Percentiles rank a stretch among this genome's conserved stretches.
Evolutionary conservation across 37 sponge, comb jelly and placozoan genomes (phyloP).

Genomic region (Ephydatia muelleri): DNA sequence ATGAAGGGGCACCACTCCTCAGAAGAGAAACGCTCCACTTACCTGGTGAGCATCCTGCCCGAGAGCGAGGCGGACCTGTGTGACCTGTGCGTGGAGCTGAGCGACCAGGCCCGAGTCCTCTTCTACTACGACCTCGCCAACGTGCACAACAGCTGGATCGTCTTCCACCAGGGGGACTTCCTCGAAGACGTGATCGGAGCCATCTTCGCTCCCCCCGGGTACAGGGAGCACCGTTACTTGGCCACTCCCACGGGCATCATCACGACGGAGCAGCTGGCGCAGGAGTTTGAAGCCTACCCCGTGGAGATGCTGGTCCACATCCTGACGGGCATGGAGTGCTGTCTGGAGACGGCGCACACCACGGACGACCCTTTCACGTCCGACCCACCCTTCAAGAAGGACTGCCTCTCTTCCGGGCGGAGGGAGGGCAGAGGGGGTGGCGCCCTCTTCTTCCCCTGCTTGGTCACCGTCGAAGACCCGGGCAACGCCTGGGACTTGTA

Average conservation of each 20-base stretch:
- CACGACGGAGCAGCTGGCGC: background rate
- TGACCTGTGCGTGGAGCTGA: background rate
- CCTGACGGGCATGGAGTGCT: slow-evolving; percentile 34
- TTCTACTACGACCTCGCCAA: background rate
- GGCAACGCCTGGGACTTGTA: slow-evolving; percentile 1
- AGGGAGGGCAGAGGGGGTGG: background rate
- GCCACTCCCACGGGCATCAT: background rate
- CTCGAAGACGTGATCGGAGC: background rate
- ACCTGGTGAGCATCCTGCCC: background rate
- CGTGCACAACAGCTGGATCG: background rate
- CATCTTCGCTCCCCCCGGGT: background rate
- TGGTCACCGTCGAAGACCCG: background rate
- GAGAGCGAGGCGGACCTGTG: background rate
- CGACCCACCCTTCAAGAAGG: slow-evolving; percentile 12
- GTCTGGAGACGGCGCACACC: background rate
- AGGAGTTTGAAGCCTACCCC: background rate
- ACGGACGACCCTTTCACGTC: slow-evolving; percentile 8
- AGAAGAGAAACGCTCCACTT: background rate
- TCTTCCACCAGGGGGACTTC: background rate
- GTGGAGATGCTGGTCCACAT: slow-evolving; percentile 5
- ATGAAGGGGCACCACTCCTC: slow-evolving; percentile 17
- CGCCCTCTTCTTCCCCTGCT: slow-evolving; percentile 34
- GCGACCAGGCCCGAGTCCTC: background rate
- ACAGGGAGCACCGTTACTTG: background rate
- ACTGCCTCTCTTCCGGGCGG: background rate